These are phyloP conservation scores for Eupeodes luniger DNA, from an alignment of 2,888 invertebrate genomes.

Conservation along the genomic window DNA sequence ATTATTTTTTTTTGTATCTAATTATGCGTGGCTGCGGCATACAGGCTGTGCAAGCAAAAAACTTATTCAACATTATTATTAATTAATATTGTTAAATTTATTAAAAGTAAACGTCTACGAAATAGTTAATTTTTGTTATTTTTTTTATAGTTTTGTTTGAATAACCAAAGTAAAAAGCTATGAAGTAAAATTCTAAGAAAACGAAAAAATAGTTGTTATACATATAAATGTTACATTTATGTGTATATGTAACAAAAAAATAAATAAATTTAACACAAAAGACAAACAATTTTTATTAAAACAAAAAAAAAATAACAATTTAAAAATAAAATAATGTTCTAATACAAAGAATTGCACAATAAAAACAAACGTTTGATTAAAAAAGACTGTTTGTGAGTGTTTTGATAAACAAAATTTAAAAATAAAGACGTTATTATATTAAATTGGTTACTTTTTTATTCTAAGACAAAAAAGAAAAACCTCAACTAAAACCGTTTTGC, in stretches of 20 bases:
- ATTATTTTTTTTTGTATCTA: conserved; percentile 77
- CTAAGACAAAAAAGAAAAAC: conserved; percentile 45
- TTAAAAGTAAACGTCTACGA: conserved; percentile 76
- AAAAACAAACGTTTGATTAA: conserved; percentile 63
- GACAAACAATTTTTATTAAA: conserved; percentile 51
- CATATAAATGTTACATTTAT: conserved; percentile 64
- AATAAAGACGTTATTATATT: conserved; percentile 23
- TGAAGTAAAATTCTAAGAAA: conserved; percentile 71
- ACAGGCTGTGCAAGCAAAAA: conserved; percentile 85
- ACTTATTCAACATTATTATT: conserved; percentile 80
- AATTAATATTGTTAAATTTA: conserved; percentile 77
- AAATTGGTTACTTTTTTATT: conserved; percentile 47
- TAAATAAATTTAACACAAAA: conserved; percentile 60
- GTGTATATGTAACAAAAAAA: conserved; percentile 67
- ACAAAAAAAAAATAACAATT: conserved; percentile 17
- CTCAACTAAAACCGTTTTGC: conserved; percentile 61
- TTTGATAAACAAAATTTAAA: conserved; percentile 49
- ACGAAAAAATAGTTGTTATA: conserved; percentile 64
- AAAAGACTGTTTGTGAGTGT: conserved; percentile 68
- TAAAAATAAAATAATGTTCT: conserved; percentile 42
- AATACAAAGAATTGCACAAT: conserved; percentile 66
- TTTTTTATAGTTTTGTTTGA: conserved; percentile 61
- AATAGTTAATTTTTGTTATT: conserved; percentile 72
- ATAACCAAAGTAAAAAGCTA: conserved; percentile 73
- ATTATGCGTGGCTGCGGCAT: conserved; percentile 85